phyloP scores from a whole-genome alignment of 2,113 vertebrate species.

The Hyla sarda region DNA sequence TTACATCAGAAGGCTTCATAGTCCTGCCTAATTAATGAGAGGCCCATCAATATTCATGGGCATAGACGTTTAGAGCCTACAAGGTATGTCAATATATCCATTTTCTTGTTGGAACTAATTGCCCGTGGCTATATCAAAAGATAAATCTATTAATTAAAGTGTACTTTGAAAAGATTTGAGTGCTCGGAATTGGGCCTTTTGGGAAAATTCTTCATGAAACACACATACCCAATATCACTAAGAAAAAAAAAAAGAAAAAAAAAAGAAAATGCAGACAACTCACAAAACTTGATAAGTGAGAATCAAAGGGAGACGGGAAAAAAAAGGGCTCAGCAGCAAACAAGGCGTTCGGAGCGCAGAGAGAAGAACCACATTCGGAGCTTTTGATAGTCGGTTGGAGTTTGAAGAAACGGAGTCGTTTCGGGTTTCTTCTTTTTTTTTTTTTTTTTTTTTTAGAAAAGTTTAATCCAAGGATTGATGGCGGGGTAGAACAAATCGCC shows the following conservation, averaged over 20 bases:
- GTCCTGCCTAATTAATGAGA: slow-evolving; percentile 73
- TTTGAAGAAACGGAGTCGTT: slow-evolving; percentile 2
- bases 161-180: slow-evolving; percentile 60
- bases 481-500: not conserved
- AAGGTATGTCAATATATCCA: slow-evolving; percentile 75
- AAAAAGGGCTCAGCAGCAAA: slow-evolving; percentile 32
- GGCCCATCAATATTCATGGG: slow-evolving; percentile 74
- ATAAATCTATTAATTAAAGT: slow-evolving; percentile 74
- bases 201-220: slow-evolving; percentile 66
- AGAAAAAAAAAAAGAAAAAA: slow-evolving; percentile 57
- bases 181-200: slow-evolving; percentile 59
- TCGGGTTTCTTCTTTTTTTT: not conserved
- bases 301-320: slow-evolving; percentile 50
- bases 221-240: slow-evolving; percentile 67
- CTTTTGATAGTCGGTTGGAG: slow-evolving; percentile 30
- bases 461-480: not conserved
- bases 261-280: slow-evolving; percentile 46
- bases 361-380: slow-evolving; percentile 20
- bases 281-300: slow-evolving; percentile 55
- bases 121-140: slow-evolving; percentile 70
- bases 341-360: slow-evolving; percentile 11
- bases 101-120: slow-evolving; percentile 69
- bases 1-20: slow-evolving; percentile 68
- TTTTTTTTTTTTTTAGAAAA: no score
- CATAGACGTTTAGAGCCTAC: slow-evolving; percentile 74